Conservation (phyloP, 1,140 invertebrate genomes). For the Melanaphis sacchari region DNA sequence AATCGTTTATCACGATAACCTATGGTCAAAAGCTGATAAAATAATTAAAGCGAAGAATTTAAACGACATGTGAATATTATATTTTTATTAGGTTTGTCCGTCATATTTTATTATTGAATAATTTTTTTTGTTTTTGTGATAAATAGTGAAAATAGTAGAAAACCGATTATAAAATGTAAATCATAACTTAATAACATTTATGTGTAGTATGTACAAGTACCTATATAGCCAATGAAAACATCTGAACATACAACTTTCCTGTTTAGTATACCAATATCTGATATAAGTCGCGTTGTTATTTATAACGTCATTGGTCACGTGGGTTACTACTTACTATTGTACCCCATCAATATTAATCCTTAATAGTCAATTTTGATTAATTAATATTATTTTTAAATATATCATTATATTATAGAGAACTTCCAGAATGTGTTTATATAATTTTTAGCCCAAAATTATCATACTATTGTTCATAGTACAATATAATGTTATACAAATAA, state of each 20-base stretch:
- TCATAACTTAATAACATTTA: no score
- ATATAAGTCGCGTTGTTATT: slow-evolving; percentile 5
- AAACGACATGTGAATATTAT: neutral
- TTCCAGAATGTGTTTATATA: slow-evolving; percentile 25
- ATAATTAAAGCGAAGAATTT: neutral
- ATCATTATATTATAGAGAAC: neutral
- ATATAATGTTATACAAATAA: neutral
- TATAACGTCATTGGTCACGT: slow-evolving; percentile 13
- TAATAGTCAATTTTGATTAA: neutral
- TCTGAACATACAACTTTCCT: no score
- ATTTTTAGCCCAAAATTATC: neutral
- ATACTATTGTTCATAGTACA: slow-evolving; percentile 24
- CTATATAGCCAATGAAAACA: no score
- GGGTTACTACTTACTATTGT: slow-evolving; percentile 38
- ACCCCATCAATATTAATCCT: neutral
- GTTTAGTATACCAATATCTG: no score
- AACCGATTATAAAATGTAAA: no score
- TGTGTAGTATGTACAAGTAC: no score
- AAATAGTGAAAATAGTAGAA: no score
- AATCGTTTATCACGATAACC: neutral
- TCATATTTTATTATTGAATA: neutral
- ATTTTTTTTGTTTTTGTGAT: neutral
- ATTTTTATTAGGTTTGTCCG: neutral
- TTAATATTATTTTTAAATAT: slow-evolving; percentile 10
- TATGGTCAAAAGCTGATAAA: neutral